Evolutionary conservation across 1,140 invertebrate species (phyloP), one percentile per base, ranked within the genome.

Genomic region (Drosophila nasuta): DNA sequence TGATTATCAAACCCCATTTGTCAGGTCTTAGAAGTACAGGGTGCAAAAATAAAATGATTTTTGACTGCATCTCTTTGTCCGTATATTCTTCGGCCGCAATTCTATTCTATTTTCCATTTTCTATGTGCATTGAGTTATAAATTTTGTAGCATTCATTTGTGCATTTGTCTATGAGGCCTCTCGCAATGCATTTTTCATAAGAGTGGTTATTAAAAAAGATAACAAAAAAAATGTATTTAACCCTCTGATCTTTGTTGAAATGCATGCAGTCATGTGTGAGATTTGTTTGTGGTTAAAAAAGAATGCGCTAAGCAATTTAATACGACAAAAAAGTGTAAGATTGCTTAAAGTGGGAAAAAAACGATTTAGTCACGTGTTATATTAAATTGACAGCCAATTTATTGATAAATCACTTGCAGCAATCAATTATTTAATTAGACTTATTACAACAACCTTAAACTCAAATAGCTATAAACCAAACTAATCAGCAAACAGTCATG

Each of bases 51-150:
- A 4, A 73, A 76, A 60, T 59, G 59, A 77, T 81, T 75, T 82
- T 82, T 71, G 75, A 75, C 79, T 81, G 60, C 62, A 70, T 77
- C 68, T 75, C 60, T 66, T 66, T 66, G 45, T 75, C 15, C 35
- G 41, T 48, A 58, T 56, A 15, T 67, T 59, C 20, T 59, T 72
- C 51, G 67, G 52, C 76, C 70, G 62, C 65, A 67, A 67, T 65
- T 72, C 70, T 75, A 65, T 33, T 64, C n/a, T 38, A 49, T 73
- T 65, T 74, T 79, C 67, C 72, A 57, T 64, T 72, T 79, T 81
- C 72, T 77, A 67, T 89, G 85, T 88, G 79, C 85, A 89, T 89
- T 88, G 77, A 83, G 85, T 89, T 88, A 88, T 88, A 85, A 73
- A 89, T 89, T 89, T 83, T 89, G 77, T 78, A 85, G 69, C 75